phyloP scores from a whole-genome alignment of 2,797 vertebrate genomes.

The Liasis olivaceus region DNA sequence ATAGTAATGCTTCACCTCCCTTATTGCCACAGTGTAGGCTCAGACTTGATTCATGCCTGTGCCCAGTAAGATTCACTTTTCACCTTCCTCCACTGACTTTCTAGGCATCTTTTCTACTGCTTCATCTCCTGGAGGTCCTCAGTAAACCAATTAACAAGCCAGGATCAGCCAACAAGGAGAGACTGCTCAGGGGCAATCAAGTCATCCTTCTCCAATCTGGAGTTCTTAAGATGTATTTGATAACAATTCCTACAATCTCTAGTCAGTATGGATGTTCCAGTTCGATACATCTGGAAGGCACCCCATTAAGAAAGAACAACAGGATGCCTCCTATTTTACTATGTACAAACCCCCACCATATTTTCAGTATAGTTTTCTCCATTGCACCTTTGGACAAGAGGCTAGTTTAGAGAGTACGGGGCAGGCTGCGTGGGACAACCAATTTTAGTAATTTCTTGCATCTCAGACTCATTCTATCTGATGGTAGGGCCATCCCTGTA shows the following conservation, averaged over 20 bases:
- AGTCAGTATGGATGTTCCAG: not conserved
- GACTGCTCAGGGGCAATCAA: not conserved
- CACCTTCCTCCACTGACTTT: not conserved
- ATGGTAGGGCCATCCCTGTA: not conserved
- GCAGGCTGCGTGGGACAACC: not conserved
- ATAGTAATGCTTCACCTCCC: not conserved
- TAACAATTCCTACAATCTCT: not conserved
- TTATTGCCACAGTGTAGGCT: not conserved
- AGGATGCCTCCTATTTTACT: not conserved
- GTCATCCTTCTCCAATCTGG: not conserved
- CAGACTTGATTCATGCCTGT: not conserved
- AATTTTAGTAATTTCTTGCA: not conserved
- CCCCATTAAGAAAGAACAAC: not conserved
- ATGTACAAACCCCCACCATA: not conserved
- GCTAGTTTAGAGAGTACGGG: not conserved
- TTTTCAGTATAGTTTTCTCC: not conserved
- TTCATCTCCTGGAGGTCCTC: not conserved
- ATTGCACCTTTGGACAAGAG: not conserved
- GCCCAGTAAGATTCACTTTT: not conserved
- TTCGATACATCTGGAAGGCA: not conserved
- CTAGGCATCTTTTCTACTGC: not conserved
- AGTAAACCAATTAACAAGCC: not conserved
- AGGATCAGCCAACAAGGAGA: not conserved
- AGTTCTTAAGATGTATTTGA: not conserved
- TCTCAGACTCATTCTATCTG: not conserved